Base-by-base conservation (phyloP, 2,888 invertebrate genomes). In the Eurytoma californica region DNA sequence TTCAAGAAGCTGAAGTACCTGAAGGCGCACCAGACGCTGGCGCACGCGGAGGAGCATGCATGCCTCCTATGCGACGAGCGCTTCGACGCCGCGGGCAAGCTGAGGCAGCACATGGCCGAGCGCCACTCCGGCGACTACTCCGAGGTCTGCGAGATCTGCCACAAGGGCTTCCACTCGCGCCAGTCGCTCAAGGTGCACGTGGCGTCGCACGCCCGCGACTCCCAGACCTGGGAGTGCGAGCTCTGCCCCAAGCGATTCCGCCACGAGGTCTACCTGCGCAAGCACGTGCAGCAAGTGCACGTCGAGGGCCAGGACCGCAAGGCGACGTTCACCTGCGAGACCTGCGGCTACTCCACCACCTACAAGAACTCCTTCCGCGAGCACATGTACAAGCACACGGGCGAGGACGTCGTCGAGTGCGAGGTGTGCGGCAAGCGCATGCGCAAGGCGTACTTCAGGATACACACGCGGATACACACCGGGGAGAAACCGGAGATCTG, bases 121-220 rank as follows among this genome's bases (percentile, higher is more conserved):
- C 39, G 92, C 0, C 94, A 94, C 85, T 91, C 92, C 0, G 91
- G 92, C 12, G 91, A 92, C 20, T 93, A 91, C 82, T 87, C 86
- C n/a, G 86, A 87, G 49, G 86, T 86, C 51, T 91, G 91, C 77
- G 58, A 86, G 12, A 82, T 88, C 24, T 91, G 91, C 75, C 85
- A 87, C 12, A 90, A 90, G 65, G 89, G 89, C 0, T 91, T 90
- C 74, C 88, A 88, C 28, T 78, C 85, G n/a, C 85, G 85, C 58
- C 87, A 86, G 3, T 81, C 84, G 1, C 66, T 90, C 28, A 85
- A 83, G 24, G 86, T 86, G n/a, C 90, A 91, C 79, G 86, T 87
- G 83, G 88, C 86, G n/a, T 86, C 86, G 3, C 89, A 89, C 70
- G 84, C 83, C 0, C 69, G 82, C 3, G 80, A 82, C 24, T 60